Evolutionary conservation across 2,113 vertebrate species (phyloP).

Genomic region (Myrmophylax atrothorax): DNA sequence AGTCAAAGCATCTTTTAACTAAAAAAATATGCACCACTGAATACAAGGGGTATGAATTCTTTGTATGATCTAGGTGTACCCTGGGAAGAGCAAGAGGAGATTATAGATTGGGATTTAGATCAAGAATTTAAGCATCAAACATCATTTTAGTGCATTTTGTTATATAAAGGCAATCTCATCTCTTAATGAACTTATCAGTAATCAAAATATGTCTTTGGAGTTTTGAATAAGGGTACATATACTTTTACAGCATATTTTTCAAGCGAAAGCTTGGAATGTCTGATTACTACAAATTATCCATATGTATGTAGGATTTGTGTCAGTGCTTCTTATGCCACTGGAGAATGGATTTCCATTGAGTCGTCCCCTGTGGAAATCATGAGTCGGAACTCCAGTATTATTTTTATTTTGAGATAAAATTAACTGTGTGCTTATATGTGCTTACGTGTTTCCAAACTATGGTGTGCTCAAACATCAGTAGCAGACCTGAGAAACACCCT

Average conservation of each 20-base stretch:
- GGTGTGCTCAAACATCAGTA: neutral
- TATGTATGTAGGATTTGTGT: slow-evolving; percentile 70
- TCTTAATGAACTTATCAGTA: slow-evolving; percentile 59
- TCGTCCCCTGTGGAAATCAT: slow-evolving; percentile 32
- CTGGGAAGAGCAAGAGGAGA: neutral
- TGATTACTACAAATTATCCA: slow-evolving; percentile 71
- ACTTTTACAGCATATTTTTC: slow-evolving; percentile 32
- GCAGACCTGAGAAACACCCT: slow-evolving; percentile 5
- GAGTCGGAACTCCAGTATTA: neutral
- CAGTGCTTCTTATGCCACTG: slow-evolving; percentile 20
- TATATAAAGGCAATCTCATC: neutral
- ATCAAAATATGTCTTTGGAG: slow-evolving; percentile 44
- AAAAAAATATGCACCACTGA: neutral
- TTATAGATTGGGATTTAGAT: slow-evolving; percentile 4
- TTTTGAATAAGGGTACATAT: slow-evolving; percentile 6
- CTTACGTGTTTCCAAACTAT: neutral
- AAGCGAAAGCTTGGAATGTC: neutral
- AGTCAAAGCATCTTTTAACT: neutral
- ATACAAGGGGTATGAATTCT: neutral
- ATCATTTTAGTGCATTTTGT: neutral
- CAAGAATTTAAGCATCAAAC: neutral
- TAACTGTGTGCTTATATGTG: neutral
- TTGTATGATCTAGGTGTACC: neutral
- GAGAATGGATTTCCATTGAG: slow-evolving; percentile 47
- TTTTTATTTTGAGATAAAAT: slow-evolving; percentile 49